Base-by-base conservation (phyloP, 2,888 invertebrate species). In the Cheilosia pagana region DNA sequence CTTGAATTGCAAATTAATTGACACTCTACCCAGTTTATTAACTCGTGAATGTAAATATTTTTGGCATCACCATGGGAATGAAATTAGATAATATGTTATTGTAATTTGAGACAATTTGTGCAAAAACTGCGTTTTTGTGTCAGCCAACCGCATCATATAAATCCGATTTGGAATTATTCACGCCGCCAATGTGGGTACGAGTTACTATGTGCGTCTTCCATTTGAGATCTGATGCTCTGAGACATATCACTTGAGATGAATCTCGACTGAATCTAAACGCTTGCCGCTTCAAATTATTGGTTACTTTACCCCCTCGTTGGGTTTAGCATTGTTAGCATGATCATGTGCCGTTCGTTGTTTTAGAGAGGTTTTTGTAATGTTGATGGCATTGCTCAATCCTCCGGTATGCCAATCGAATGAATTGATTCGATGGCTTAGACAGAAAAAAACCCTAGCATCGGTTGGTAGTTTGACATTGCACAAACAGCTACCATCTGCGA, bases 401-500 rank as follows among this genome's bases (percentile, higher is more conserved):
- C 41, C 62, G 78, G 77, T 62, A 82, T 82, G 77, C 77, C 82
- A 78, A 78, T 82, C 67, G 55, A 67, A 82, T 72, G 78, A 67
- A 72, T 82, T 55, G 71, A 78, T 82, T 67, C 21, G 62, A 78
- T 72, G 53, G 70, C 28, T 71, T 59, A 62, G 68, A 7, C 7
- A 28, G 8, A 35, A 52, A 65, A 71, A 45, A 70, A 45, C 35
- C 57, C 59, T 59, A 82, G 67, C 59, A 75, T 71, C 39, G 63
- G 59, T 65, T 59, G 28, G 52, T 45, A 71, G 82, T 53, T 83
- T 78, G 78, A 79, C 83, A 79, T 75, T 83, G 83, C 78, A 83
- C 72, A 74, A 79, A 83, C 83, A 70, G 68, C 63, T 79, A 79
- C 79, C 74, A 83, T 83, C 79, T 74, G 74, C 71, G 63, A 35